phyloP scores from a whole-genome alignment of 2,797 vertebrate species.

The Gymnocypris eckloni region DNA sequence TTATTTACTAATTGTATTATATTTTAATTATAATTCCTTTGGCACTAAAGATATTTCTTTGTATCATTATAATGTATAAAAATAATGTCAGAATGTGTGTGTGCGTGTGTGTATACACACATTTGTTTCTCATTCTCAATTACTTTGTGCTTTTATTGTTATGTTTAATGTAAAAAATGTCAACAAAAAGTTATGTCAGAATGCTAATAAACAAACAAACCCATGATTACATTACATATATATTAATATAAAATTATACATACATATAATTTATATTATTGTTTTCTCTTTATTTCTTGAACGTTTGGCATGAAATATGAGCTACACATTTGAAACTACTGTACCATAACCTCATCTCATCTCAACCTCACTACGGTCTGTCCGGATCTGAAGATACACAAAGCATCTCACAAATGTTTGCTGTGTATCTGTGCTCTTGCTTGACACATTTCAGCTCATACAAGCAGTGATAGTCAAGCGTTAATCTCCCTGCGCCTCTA shows the following conservation, averaged over 20 bases:
- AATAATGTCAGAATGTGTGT: too few species aligned
- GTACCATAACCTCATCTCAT: not conserved
- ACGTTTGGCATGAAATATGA: not conserved
- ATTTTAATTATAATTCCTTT: not conserved
- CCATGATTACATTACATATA: too few species aligned
- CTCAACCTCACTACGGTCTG: not conserved
- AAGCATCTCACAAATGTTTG: not conserved
- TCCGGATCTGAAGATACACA: not conserved
- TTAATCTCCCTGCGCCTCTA: not conserved
- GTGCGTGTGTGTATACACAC: too few species aligned
- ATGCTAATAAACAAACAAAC: too few species aligned
- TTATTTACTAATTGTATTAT: not conserved
- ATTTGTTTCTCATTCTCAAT: too few species aligned
- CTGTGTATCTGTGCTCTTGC: constrained; percentile 23
- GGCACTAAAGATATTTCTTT: too few species aligned
- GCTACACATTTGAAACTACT: not conserved
- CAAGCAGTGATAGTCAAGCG: not conserved
- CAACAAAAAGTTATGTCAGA: too few species aligned
- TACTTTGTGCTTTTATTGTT: too few species aligned
- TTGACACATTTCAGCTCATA: constrained; percentile 18
- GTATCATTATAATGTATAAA: too few species aligned
- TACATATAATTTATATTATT: too few species aligned
- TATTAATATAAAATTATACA: too few species aligned
- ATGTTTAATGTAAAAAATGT: too few species aligned
- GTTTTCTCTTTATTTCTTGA: not conserved